Percentiles rank a stretch among this genome's conserved stretches.
phyloP scores from a whole-genome alignment of 2,888 invertebrate species.

The Chouioia cunea region DNA sequence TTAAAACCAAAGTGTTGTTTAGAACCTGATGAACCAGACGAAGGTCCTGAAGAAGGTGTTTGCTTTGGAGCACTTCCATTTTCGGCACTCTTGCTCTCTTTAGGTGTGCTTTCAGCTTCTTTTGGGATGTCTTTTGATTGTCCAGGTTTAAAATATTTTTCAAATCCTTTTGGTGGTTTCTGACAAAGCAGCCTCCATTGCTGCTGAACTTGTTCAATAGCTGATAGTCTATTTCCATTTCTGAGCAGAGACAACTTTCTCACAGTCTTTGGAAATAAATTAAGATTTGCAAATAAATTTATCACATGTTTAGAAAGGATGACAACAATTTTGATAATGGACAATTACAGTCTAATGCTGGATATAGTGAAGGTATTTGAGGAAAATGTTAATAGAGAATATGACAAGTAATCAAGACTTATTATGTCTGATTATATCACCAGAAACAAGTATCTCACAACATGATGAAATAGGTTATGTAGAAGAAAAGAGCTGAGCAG shows the following conservation, averaged over 20 bases:
- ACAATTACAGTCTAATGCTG: neutral
- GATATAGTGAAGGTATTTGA: neutral
- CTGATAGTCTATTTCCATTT: conserved; percentile 70
- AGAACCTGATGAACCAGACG: conserved; percentile 57
- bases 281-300: neutral
- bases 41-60: conserved; percentile 57
- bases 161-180: conserved; percentile 93
- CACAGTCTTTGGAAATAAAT: conserved; percentile 58
- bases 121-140: conserved; percentile 58
- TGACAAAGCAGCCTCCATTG: conserved; percentile 78
- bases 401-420: neutral
- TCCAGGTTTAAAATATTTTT: conserved; percentile 87
- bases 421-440: conserved; percentile 35
- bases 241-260: conserved; percentile 63
- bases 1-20: conserved; percentile 48
- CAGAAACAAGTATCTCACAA: conserved; percentile 40
- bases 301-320: neutral
- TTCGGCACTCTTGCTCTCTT: conserved; percentile 50
- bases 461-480: conserved; percentile 57
- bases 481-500: conserved; percentile 37
- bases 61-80: conserved; percentile 64
- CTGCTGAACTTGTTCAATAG: conserved; percentile 73
- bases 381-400: neutral
- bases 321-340: neutral
- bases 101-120: conserved; percentile 51